Base-by-base conservation (phyloP, 2,113 vertebrate genomes). In the Centropus unirufus region DNA sequence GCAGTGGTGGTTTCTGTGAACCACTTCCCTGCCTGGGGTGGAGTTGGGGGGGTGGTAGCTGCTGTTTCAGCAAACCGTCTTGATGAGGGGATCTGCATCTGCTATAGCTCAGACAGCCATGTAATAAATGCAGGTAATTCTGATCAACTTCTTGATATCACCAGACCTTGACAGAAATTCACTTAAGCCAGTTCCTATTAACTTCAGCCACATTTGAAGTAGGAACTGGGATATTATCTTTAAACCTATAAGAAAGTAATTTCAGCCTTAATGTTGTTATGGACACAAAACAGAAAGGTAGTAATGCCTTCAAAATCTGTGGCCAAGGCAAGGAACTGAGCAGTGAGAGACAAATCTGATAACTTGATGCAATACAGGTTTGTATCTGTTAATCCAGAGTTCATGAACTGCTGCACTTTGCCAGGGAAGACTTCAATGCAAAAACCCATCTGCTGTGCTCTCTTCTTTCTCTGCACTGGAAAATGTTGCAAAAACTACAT, bases 241-340 rank as follows among this genome's bases (percentile, higher is more conserved):
- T 87, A 91, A 95, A 91, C 32, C 12, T 80, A 11, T 74, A 59
- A 95, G 79, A 90, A 90, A 94, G 72, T 81, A 0, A 86, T 95
- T 93, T 92, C 39, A 86, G 27, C 64, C 40, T 55, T 93, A 89
- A 92, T 70, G 16, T 83, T 62, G 57, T 89, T 97, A 93, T 6
- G 57, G 61, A 47, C 40, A 30, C 24, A 47, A 36, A 16, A 67
- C 47, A 87, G 44, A 93, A 87, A 93, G 83, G 52, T 70, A 85
- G 52, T 90, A 81, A 88, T 93, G 75, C 32, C 72, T 81, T 86
- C 79, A 70, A 88, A 93, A 86, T 12, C 72, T 92, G 55, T n/a
- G 24, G 55, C 73, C 21, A 54, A 79, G 76, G 42, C 55, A 62
- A 67, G 49, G 22, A 92, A 46, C 47, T 0, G 3, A 91, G 68